Conservation (phyloP, 1,140 invertebrate species). For the Drosophila melanogaster region DNA sequence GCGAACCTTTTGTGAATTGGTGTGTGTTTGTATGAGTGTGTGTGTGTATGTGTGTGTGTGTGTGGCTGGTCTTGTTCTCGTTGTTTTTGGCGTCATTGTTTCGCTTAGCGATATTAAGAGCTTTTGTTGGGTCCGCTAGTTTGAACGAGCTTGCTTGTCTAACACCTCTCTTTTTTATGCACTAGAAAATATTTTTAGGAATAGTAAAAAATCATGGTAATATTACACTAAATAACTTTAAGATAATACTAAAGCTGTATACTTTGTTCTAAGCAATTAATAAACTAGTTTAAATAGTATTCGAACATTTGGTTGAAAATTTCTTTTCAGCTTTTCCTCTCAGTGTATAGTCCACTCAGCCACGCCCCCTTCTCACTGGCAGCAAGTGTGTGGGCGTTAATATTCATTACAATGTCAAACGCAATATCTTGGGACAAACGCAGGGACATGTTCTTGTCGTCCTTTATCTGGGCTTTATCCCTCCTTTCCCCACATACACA, state of each 20-base stretch:
- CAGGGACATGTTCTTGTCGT: constrained; percentile 21
- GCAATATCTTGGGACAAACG: constrained; percentile 35
- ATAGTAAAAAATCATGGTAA: not conserved
- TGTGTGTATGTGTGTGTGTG: constrained; percentile 7
- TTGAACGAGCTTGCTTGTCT: constrained; percentile 10
- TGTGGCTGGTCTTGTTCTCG: constrained; percentile 4
- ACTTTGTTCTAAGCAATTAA: no score
- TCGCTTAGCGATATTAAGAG: constrained; percentile 45
- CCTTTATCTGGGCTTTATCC: constrained; percentile 4
- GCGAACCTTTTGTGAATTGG: constrained; percentile 1
- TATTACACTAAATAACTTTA: not conserved
- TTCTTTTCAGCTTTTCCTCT: not conserved
- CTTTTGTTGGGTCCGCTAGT: constrained; percentile 35
- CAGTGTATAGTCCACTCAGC: not conserved
- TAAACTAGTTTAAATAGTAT: no score
- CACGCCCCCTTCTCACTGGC: constrained; percentile 11
- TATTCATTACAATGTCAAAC: constrained; percentile 72
- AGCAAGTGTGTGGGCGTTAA: constrained; percentile 42
- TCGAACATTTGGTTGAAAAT: no score
- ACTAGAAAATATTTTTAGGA: not conserved
- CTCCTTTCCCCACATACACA: not conserved
- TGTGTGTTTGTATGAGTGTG: not conserved
- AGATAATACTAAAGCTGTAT: not conserved
- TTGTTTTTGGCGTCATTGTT: constrained; percentile 35
- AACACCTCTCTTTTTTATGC: constrained; percentile 8